phyloP scores from a whole-genome alignment of 2,113 vertebrate genomes.

The Eptesicus fuscus region DNA sequence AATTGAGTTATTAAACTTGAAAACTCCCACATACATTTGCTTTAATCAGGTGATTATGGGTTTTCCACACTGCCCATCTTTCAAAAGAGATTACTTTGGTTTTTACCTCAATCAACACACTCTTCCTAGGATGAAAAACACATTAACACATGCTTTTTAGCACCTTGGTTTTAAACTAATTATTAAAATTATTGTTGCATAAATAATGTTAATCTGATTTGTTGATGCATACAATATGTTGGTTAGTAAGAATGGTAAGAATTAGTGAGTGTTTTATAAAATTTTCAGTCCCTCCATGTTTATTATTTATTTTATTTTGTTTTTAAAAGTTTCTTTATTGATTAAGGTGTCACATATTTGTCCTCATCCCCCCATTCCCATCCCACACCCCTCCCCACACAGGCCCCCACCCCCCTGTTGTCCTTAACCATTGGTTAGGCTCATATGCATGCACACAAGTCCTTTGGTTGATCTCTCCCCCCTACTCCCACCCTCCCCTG shows the following conservation, averaged over 20 bases:
- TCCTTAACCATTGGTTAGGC: too few relatives aligned
- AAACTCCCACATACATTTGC: background rate
- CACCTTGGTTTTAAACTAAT: background rate
- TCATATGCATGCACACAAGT: too few relatives aligned
- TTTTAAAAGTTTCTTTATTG: too few relatives aligned
- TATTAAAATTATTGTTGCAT: background rate
- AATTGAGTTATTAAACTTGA: slow-evolving; percentile 34
- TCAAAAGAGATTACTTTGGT: background rate
- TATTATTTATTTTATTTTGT: too few relatives aligned
- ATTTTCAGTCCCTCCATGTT: background rate
- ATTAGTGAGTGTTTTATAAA: background rate
- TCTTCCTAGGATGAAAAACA: background rate
- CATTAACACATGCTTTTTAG: background rate
- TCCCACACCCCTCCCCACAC: too few relatives aligned
- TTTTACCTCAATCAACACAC: background rate
- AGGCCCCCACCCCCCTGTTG: too few relatives aligned
- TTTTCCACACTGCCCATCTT: background rate
- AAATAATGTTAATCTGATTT: background rate
- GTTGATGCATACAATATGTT: background rate
- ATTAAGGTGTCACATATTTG: too few relatives aligned
- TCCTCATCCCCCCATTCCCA: too few relatives aligned
- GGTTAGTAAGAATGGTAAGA: slow-evolving; percentile 5
- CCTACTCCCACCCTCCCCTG: too few relatives aligned
- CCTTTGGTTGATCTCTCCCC: too few relatives aligned
- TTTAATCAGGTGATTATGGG: background rate